Conservation (phyloP, 2,113 vertebrate species). For the Carassius gibelio region DNA sequence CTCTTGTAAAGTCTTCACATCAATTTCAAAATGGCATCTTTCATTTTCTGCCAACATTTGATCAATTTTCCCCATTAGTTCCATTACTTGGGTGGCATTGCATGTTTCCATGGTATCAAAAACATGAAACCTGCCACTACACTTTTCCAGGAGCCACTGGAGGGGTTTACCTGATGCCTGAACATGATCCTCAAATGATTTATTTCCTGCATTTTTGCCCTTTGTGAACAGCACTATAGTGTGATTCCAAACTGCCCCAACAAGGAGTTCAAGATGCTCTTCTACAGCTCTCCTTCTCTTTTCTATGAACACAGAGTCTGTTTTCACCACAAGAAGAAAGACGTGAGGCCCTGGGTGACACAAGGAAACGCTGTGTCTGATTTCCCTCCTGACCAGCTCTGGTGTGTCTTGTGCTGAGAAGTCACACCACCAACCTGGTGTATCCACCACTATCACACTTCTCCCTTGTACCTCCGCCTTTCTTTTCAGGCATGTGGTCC, state of each 20-base stretch:
- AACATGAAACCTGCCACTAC: too few species aligned
- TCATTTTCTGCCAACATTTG: conserved; percentile 55
- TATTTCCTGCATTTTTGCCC: neutral
- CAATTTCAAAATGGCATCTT: conserved; percentile 61
- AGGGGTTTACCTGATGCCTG: conserved; percentile 40
- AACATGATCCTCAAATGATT: conserved; percentile 7
- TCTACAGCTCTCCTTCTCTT: conserved; percentile 63
- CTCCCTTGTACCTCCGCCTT: conserved; percentile 49
- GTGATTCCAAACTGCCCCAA: conserved; percentile 65
- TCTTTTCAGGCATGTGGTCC: conserved; percentile 65
- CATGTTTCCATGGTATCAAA: conserved; percentile 26
- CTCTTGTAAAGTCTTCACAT: conserved; percentile 27
- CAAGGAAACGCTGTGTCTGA: conserved; percentile 60
- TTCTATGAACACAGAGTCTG: conserved; percentile 60
- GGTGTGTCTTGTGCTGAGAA: conserved; percentile 60
- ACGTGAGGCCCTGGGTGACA: conserved; percentile 70
- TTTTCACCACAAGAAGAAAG: conserved; percentile 69
- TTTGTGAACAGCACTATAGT: conserved; percentile 66
- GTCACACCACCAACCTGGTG: conserved; percentile 75
- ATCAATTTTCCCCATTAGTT: conserved; percentile 66
- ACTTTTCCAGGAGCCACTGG: conserved; percentile 56
- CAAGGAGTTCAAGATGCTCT: conserved; percentile 72
- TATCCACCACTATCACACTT: conserved; percentile 70
- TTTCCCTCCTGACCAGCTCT: conserved; percentile 66
- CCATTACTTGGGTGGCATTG: neutral